Conservation (phyloP, 1,140 invertebrate species). For the Drosophila dunni region DNA sequence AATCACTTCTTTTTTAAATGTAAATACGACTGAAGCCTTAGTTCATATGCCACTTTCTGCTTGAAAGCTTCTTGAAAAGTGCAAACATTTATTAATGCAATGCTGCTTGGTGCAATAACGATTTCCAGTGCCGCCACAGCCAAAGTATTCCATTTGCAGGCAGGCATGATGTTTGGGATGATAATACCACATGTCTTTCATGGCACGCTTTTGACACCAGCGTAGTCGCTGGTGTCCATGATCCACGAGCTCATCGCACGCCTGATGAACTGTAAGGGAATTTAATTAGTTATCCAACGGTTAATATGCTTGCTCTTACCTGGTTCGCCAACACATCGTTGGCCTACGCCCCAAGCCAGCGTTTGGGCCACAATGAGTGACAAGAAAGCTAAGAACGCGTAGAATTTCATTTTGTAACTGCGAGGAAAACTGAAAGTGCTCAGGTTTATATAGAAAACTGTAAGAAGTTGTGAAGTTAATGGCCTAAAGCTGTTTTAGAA, state of each 20-base stretch:
- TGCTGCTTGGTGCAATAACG: conserved; percentile 16
- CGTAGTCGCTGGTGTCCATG: background rate
- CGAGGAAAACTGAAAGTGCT: background rate
- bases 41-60: background rate
- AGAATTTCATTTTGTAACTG: conserved; percentile 19
- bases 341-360: background rate
- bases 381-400: background rate
- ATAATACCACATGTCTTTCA: conserved; percentile 16
- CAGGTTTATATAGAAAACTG: conserved; percentile 11
- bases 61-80: background rate
- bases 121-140: conserved; percentile 31
- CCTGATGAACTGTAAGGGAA: background rate
- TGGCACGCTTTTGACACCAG: conserved; percentile 10
- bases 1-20: no score
- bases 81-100: background rate
- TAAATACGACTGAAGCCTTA: no score
- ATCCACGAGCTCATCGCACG: background rate
- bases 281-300: background rate
- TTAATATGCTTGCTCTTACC: background rate
- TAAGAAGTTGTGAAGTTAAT: background rate
- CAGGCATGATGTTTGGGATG: background rate
- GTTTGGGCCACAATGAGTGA: background rate
- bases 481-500: background rate
- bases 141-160: conserved; percentile 8
- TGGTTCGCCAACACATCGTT: conserved; percentile 8